Evolutionary conservation across 2,113 vertebrate genomes (phyloP), one percentile per base, ranked within the genome.

Genomic region (Mustelus asterias): DNA sequence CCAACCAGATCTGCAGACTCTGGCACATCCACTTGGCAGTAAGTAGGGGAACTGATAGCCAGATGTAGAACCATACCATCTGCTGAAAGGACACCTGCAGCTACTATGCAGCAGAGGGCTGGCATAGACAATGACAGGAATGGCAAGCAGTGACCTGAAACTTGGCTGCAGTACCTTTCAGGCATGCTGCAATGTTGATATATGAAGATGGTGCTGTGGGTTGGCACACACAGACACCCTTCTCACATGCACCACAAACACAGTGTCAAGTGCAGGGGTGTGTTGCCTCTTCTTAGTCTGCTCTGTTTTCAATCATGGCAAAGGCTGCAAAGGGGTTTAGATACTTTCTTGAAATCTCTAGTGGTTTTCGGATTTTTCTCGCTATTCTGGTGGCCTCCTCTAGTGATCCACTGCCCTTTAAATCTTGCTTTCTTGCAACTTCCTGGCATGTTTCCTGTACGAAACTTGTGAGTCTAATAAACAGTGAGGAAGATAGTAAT

Each of bases 61-160:
- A 93, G 89, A 93, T 93, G 89, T 65, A 37, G 89, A 65, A n/a
- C 33, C 60, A 22, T 37, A 65, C 89, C 89, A 93, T 93, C 89
- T 93, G 89, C 33, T 93, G 60, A 63, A 65, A 65, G 18, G 89
- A 65, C 89, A 63, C 89, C 89, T 93, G 89, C 60, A 93, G n/a
- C 58, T 93, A 65, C 33, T n/a, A n/a, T 65, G 89, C 89, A 37
- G 89, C 33, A 93, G 60, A 93, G n/a, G 60, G 7, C 60, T 93
- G 89, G 89, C 89, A 93, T 63, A 37, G 33, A 37, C 33, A 93
- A 65, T 37, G 89, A 93, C 60, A 65, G 33, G 18, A n/a, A 93
- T 65, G 89, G 33, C 60, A 37, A 67, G 89, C 60, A n/a, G 60
- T 58, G 54, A 92, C 54, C 88, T 60, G 58, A 92, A 92, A 92